Conservation (phyloP, 1,140 invertebrate genomes). For the Mizuhopecten yessoensis region DNA sequence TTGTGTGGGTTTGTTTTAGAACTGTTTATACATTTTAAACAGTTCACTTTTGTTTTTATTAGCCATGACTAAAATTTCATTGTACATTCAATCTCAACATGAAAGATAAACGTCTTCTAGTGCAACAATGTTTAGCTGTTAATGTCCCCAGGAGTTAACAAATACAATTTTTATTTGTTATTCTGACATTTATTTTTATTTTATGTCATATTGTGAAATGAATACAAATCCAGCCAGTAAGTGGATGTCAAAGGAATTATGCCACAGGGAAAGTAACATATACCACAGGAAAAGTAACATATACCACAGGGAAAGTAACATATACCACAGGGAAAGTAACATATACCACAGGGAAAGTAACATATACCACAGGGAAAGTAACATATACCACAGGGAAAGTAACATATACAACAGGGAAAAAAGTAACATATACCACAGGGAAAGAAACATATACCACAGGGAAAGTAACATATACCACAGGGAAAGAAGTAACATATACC, state of each 20-base stretch:
- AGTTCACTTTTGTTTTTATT: slow-evolving; percentile 12
- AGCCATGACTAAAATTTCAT: not conserved
- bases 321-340: too few relatives aligned
- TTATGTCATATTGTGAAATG: not conserved
- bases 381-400: too few relatives aligned
- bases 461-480: too few relatives aligned
- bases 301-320: too few relatives aligned
- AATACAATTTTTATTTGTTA: not conserved
- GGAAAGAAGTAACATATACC: too few relatives aligned
- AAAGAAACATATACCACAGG: too few relatives aligned
- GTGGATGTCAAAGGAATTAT: not conserved
- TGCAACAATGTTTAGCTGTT: not conserved
- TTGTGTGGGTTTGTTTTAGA: not conserved
- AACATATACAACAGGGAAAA: too few relatives aligned
- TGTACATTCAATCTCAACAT: not conserved
- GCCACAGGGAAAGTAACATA: too few relatives aligned
- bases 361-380: too few relatives aligned
- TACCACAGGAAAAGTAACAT: too few relatives aligned
- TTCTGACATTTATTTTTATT: not conserved
- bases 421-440: too few relatives aligned
- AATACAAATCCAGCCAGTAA: not conserved
- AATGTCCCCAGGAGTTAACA: not conserved
- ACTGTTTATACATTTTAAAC: not conserved
- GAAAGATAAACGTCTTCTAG: not conserved
- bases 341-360: too few relatives aligned